Evolutionary conservation across 2,113 vertebrate species (phyloP).

Genomic region (Saimiri boliviensis): DNA sequence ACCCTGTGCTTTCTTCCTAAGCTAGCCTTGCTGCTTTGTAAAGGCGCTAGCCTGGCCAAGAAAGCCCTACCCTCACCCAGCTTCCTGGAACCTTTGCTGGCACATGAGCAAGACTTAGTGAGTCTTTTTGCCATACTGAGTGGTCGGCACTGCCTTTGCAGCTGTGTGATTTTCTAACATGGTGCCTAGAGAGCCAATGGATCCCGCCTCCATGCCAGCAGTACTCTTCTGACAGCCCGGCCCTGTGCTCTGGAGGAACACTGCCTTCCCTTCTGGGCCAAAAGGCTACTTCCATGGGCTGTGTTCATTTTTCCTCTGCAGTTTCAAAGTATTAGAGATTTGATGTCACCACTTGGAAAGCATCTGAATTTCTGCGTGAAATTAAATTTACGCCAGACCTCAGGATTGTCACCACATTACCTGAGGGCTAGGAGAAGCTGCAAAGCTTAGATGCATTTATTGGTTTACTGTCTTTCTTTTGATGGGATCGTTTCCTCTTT

Average conservation of each 20-base stretch:
- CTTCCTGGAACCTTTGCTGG: neutral
- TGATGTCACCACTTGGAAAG: neutral
- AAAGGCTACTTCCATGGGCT: accelerated
- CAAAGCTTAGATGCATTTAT: accelerated
- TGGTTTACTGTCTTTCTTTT: accelerated
- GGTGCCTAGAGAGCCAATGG: too few species aligned
- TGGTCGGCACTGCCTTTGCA: neutral
- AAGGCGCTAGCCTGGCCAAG: neutral
- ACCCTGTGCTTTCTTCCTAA: neutral
- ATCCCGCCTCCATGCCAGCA: neutral
- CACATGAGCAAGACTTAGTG: neutral
- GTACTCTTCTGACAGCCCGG: neutral
- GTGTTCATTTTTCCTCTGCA: too few species aligned
- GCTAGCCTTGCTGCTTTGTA: neutral
- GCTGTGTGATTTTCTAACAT: too few species aligned
- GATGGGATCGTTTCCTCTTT: neutral
- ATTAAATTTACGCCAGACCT: too few species aligned
- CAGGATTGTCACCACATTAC: neutral
- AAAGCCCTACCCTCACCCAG: neutral
- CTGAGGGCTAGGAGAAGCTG: neutral
- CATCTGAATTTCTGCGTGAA: neutral
- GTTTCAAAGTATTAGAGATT: neutral
- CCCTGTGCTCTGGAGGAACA: neutral
- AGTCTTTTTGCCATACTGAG: accelerated
- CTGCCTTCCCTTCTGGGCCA: accelerated